Evolutionary conservation across 2,797 vertebrate genomes (phyloP).

Genomic region (Hafferia zeledoni): DNA sequence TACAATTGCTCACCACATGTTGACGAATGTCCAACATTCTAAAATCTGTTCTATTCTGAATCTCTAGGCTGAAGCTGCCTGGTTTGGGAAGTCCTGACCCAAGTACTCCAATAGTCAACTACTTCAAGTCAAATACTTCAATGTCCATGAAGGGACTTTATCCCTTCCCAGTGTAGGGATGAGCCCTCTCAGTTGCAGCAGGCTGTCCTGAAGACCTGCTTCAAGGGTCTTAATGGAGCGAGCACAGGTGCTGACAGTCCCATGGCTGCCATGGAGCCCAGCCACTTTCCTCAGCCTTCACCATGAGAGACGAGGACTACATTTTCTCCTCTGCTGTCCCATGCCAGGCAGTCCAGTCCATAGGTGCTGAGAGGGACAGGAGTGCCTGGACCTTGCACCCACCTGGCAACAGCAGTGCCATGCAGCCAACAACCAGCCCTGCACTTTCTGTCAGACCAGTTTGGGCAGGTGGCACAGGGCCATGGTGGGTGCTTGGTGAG

Average conservation of each 20-base stretch:
- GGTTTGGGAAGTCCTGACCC: background rate
- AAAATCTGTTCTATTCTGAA: background rate
- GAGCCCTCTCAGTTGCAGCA: background rate
- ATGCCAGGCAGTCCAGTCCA: background rate
- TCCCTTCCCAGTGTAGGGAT: background rate
- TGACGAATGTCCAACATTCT: background rate
- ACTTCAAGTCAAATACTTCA: background rate
- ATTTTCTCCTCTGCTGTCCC: background rate
- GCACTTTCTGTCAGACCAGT: background rate
- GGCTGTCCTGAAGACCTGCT: background rate
- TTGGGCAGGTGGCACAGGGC: background rate
- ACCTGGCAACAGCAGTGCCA: fast-evolving
- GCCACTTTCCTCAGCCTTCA: background rate
- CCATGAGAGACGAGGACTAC: fast-evolving
- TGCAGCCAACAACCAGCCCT: fast-evolving
- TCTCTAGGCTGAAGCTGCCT: background rate
- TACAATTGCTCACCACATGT: background rate
- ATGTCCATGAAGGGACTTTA: background rate
- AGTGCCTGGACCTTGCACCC: background rate
- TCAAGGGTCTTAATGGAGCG: fast-evolving
- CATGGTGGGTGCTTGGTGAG: fast-evolving
- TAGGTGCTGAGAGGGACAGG: background rate
- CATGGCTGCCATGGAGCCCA: background rate
- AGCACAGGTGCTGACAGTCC: fast-evolving
- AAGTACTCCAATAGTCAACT: background rate